phyloP scores from a whole-genome alignment of 2,888 invertebrate species.

The Halictus ligatus region DNA sequence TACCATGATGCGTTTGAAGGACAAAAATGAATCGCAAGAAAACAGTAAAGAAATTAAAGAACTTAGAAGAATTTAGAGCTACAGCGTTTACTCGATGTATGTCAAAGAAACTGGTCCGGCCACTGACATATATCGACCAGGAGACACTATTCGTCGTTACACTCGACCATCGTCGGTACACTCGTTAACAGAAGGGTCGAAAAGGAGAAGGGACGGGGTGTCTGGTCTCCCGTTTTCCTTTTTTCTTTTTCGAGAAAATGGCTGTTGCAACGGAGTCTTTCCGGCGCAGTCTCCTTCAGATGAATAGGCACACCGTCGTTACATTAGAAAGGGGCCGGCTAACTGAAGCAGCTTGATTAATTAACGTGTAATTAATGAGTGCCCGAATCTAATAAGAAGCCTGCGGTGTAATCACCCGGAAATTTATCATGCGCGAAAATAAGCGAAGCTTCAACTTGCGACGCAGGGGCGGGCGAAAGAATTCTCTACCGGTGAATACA shows the following conservation, averaged over 20 bases:
- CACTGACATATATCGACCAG: too few relatives aligned
- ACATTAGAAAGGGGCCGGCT: constrained; percentile 71
- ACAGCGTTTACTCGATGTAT: too few relatives aligned
- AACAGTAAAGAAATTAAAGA: too few relatives aligned
- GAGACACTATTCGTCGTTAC: neutral
- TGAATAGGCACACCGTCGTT: constrained; percentile 70
- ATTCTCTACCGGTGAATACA: neutral
- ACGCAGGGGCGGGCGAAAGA: constrained; percentile 28
- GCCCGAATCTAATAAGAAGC: constrained; percentile 74
- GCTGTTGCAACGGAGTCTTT: constrained; percentile 58
- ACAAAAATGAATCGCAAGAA: too few relatives aligned
- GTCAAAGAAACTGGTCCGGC: too few relatives aligned
- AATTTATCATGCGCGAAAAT: constrained; percentile 74
- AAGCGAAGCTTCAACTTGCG: constrained; percentile 50
- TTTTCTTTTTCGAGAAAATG: constrained; percentile 65
- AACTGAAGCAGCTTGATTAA: constrained; percentile 79
- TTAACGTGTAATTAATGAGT: constrained; percentile 80
- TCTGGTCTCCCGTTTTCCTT: constrained; percentile 46
- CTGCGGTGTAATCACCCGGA: constrained; percentile 74
- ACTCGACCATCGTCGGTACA: constrained; percentile 64
- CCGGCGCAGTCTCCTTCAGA: constrained; percentile 59
- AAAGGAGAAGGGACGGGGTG: constrained; percentile 28
- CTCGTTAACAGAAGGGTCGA: constrained; percentile 50
- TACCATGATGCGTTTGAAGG: too few relatives aligned
- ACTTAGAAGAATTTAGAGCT: too few relatives aligned